Evolutionary conservation across 1,140 invertebrate species (phyloP), one percentile per base, ranked within the genome.

Genomic region (Homalodisca vitripennis): DNA sequence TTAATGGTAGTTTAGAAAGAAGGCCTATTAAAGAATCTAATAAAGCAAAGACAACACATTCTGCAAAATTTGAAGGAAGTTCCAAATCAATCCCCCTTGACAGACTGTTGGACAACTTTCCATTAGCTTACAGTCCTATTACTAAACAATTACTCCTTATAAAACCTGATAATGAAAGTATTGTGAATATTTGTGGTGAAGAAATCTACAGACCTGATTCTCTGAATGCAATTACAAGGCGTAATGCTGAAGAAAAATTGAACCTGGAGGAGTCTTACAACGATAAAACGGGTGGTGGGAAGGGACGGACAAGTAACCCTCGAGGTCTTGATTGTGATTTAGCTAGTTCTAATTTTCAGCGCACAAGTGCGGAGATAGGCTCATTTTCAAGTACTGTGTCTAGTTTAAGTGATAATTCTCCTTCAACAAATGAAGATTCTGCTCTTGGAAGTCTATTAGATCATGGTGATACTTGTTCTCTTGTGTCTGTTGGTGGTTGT

Each of bases 301-400:
- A 60, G n/a, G 55, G 29, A 60, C 1, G 14, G 3, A 60, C 26
- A 2, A 27, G 55, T 60, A 29, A 30, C 26, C 29, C 55, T 27
- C 12, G 13, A 24, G 55, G 55, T 30, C 2, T n/a, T 27, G 55
- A 60, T 27, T 60, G 55, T 60, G 55, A 60, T 60, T n/a, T 27
- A n/a, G 0, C 20, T 24, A 20, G 17, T 14, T 13, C 27, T 46
- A 30, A 48, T 29, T 17, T 31, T 55, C 22, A 34, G 46, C 22
- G 63, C 24, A 63, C 34, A 29, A 62, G 67, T n/a, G 6, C 34
- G 26, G 82, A 82, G 73, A 78, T 78, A 51, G 80, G 81, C 73
- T 81, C 80, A 6, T 79, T 79, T 72, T 82, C 81, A 31, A 84
- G 75, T 66, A 74, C 73, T 30, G 74, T 74, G 26, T 76, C 75